These are phyloP conservation scores for Nanorana parkeri DNA, from an alignment of 2,113 vertebrate species.

Conservation along the genomic window DNA sequence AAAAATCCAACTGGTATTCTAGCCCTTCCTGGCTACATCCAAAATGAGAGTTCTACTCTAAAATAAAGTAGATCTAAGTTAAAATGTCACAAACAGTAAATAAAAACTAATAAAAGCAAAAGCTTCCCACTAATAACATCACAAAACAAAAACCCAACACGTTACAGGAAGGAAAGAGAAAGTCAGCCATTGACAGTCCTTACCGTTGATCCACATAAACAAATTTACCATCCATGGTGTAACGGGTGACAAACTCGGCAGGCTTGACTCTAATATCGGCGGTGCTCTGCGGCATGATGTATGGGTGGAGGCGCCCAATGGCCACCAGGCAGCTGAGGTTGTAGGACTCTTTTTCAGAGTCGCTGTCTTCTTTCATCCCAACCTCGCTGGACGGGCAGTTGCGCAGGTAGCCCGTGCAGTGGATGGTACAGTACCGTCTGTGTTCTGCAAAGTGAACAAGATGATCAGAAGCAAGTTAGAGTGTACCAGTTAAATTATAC, in stretches of 20 bases:
- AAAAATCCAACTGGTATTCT: no score
- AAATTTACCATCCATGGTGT: slow-evolving; percentile 90
- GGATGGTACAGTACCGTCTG: slow-evolving; percentile 87
- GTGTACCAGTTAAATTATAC: no score
- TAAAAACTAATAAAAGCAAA: no score
- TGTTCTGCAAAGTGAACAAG: slow-evolving; percentile 70
- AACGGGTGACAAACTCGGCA: slow-evolving; percentile 86
- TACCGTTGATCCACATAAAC: slow-evolving; percentile 93
- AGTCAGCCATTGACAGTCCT: neutral
- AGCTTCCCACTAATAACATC: no score
- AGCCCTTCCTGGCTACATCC: no score
- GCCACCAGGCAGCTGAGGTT: slow-evolving; percentile 89
- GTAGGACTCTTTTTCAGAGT: slow-evolving; percentile 79
- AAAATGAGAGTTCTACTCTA: no score
- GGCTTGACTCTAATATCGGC: slow-evolving; percentile 84
- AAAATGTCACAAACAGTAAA: no score
- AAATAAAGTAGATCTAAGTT: no score
- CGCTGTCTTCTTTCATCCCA: slow-evolving; percentile 79
- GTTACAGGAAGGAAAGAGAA: neutral
- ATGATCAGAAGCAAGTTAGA: neutral
- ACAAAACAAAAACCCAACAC: no score
- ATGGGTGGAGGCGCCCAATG: slow-evolving; percentile 82
- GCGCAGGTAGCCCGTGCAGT: slow-evolving; percentile 89
- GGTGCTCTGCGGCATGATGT: slow-evolving; percentile 75
- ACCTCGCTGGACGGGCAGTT: slow-evolving; percentile 84